These are phyloP conservation scores for Pungitius pungitius DNA, from an alignment of 2,113 vertebrate genomes.

Conservation along the genomic window DNA sequence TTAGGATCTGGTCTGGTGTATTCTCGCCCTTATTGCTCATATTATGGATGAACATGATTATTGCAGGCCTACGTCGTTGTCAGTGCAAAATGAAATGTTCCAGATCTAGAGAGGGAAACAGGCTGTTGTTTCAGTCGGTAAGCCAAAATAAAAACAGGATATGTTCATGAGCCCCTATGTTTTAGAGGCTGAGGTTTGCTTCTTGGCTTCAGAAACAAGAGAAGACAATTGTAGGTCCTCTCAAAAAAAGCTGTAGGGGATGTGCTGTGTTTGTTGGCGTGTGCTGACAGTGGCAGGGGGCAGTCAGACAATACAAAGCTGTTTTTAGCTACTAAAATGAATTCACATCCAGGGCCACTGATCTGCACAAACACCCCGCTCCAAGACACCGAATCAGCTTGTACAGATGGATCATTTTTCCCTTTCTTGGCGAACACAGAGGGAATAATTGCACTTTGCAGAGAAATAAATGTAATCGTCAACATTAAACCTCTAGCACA, in stretches of 20 bases:
- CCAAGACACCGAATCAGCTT: conserved; percentile 22
- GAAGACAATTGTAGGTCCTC: conserved; percentile 21
- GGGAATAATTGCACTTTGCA: conserved; percentile 32
- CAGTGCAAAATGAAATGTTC: no score
- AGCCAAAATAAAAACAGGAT: background rate
- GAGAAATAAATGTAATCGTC: background rate
- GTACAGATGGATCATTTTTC: conserved; percentile 37
- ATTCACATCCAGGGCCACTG: conserved; percentile 27
- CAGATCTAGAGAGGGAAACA: background rate
- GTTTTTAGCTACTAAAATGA: conserved; percentile 38
- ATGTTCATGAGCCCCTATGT: background rate
- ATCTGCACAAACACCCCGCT: conserved; percentile 29
- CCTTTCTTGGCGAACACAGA: conserved; percentile 37
- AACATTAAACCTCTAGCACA: conserved; percentile 15
- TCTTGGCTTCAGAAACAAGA: conserved; percentile 15
- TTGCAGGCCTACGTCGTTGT: no score
- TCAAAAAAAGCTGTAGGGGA: conserved; percentile 6
- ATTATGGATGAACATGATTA: no score
- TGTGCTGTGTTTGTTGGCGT: conserved; percentile 17
- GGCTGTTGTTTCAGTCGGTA: background rate
- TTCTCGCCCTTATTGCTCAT: no score
- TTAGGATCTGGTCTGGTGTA: background rate
- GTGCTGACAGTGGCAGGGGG: conserved; percentile 18
- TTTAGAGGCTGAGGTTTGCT: background rate
- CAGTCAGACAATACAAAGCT: conserved; percentile 35